Evolutionary conservation across 2,888 invertebrate species (phyloP), one percentile per base, ranked within the genome.

Genomic region (Nipponacmea schrenckii): DNA sequence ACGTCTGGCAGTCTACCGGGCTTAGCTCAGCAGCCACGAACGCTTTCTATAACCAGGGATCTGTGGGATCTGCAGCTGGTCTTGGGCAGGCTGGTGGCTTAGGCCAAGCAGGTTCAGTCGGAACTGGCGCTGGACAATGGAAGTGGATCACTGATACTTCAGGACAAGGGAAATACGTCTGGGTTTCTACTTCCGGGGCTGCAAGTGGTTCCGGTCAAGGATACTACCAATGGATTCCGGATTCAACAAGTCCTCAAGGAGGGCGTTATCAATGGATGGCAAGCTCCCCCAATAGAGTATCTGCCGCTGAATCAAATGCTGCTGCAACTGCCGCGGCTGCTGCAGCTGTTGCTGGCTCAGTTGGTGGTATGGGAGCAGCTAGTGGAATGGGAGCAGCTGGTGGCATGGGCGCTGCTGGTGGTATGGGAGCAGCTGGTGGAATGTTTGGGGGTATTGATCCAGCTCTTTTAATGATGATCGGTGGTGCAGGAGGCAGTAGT

Each of bases 161-260:
- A 20, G 14, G 56, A 24, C 20, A 56, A 56, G 56, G 56, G 10
- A 56, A 56, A 56, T 56, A 56, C 56, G 56, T 56, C 56, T 56
- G 56, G 56, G 17, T 56, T 10, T 56, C 56, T 8, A 3, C 56
- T 10, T 24, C 56, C 5, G 24, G 56, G 12, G 10, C 56, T 0
- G 56, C 20, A 20, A 56, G n/a, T 56, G 56, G 56, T 24, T 56
- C 56, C 3, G 20, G 56, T 3, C 20, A 56, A 10, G 56, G 56
- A 24, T 24, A 14, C 12, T 56, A 14, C 20, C 56, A 56, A 56
- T 56, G 56, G 56, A 14, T 56, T 20, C 12, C 56, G 14, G 56
- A 56, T 10, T 24, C 4, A 12, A 56, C 56, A 14, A 24, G 56
- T 7, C 39, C 39, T 39, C 39, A 39, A 39, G 39, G 39, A 39